A percentile compares a stretch with the other conserved stretches of the same genome.
Evolutionary conservation across 2,888 invertebrate species (phyloP).

Genomic region (Drosophila barbarae): DNA sequence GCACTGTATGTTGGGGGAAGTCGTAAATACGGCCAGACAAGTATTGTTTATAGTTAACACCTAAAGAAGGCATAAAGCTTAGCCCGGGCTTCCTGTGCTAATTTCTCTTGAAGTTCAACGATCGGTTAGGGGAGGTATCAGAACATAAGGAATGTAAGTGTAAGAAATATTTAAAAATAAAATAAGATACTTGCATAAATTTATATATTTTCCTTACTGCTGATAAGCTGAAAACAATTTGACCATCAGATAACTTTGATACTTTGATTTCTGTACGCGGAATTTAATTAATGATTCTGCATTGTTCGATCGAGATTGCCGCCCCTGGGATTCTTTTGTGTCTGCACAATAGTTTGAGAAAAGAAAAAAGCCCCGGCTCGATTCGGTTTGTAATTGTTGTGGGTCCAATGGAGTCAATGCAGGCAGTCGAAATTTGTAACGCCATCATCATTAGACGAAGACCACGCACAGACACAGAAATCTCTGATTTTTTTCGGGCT

Average conservation of each 20-base stretch:
- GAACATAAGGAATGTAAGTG: background rate
- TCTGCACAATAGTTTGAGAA: conserved; percentile 48
- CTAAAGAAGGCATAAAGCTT: conserved; percentile 52
- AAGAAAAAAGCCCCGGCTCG: conserved; percentile 45
- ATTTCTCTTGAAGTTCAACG: conserved; percentile 28
- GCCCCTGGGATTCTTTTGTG: conserved; percentile 63
- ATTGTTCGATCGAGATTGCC: conserved; percentile 66
- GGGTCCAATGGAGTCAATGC: conserved; percentile 53
- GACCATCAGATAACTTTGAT: conserved; percentile 8
- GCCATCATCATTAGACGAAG: conserved; percentile 72
- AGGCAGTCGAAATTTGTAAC: conserved; percentile 71
- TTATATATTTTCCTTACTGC: background rate
- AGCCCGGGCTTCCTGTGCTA: conserved; percentile 35
- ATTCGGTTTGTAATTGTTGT: conserved; percentile 65
- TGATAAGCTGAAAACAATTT: conserved; percentile 10
- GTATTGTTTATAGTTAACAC: conserved; percentile 73
- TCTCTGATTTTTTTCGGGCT: conserved; percentile 39
- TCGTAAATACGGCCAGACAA: conserved; percentile 61
- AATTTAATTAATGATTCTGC: conserved; percentile 74
- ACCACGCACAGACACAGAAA: conserved; percentile 58
- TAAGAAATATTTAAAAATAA: too few relatives aligned
- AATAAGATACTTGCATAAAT: too few relatives aligned
- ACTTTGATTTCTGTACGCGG: conserved; percentile 8
- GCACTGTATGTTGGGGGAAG: conserved; percentile 51
- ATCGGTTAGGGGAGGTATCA: conserved; percentile 6